phyloP scores from a whole-genome alignment of 2,888 invertebrate genomes.

The Spicauda simplicius region DNA sequence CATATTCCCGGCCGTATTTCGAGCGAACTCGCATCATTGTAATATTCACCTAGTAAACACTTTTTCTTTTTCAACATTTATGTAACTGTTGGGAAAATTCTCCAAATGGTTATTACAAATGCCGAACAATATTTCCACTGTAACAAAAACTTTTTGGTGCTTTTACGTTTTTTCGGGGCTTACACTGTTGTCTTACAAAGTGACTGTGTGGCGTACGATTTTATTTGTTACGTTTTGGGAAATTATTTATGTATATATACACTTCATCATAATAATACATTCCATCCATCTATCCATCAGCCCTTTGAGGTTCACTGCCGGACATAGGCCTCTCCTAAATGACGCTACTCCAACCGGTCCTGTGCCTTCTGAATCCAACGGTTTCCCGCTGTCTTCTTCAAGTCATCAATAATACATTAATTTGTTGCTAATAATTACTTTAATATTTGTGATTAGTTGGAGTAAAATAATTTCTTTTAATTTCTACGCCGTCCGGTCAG shows the following conservation, averaged over 20 bases:
- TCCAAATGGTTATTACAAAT: constrained; percentile 22
- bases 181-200: not conserved
- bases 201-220: not conserved
- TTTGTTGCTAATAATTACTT: not conserved
- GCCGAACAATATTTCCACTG: constrained; percentile 4
- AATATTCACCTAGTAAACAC: constrained; percentile 80
- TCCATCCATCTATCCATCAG: too few relatives aligned
- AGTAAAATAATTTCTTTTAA: too few relatives aligned
- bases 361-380: too few relatives aligned
- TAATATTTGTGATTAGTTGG: too few relatives aligned
- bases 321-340: too few relatives aligned
- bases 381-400: too few relatives aligned
- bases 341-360: too few relatives aligned
- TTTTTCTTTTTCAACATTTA: constrained; percentile 68
- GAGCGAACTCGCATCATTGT: constrained; percentile 60
- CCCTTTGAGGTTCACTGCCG: too few relatives aligned
- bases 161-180: not conserved
- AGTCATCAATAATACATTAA: too few relatives aligned
- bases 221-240: not conserved
- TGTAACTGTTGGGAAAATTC: constrained; percentile 57
- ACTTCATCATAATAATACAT: too few relatives aligned
- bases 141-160: not conserved
- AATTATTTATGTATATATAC: too few relatives aligned
- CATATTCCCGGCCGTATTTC: constrained; percentile 65
- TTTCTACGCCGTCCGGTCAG: too few relatives aligned